Base-by-base conservation (phyloP, 2,113 vertebrate genomes). In the Picathartes gymnocephalus region DNA sequence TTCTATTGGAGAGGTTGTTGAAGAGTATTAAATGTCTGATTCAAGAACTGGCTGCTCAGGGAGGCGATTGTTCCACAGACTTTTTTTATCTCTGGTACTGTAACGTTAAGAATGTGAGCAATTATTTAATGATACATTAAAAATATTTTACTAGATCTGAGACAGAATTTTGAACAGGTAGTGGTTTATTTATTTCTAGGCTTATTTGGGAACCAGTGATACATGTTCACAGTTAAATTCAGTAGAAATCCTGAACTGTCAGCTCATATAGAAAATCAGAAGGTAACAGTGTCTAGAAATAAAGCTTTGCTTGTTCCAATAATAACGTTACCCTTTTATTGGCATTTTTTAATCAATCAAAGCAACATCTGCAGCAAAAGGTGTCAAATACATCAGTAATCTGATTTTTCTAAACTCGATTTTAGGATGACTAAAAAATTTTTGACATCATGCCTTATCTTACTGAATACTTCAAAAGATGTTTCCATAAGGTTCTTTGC, bases 11-110 rank as follows among this genome's bases (percentile, higher is more conserved):
- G 40, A 83, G 48, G 17, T 57, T 83, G 48, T 62, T 99, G 92
- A 98, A 99, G 8, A 98, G 97, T 80, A 98, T 98, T 50, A 98
- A 99, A 96, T 98, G 98, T 92, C 92, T 99, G 68, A 98, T 99
- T 88, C 97, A 98, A 92, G 98, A 99, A 92, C 98, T 99, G 71
- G 98, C 98, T 48, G 98, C 98, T 19, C 98, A 98, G 88, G 98
- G 98, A 27, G 98, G 98, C 2, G 98, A 99, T 92, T 99, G 98
- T 96, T 98, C 98, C 45, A 95, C 98, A 95, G 98, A 98, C 3
- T 98, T 98, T 98, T 98, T 96, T 98, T 99, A 84, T 99, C 98
- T 10, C 99, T 98, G 97, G 99, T 99, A 94, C 37, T 33, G 51
- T 22, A 69, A 47, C 18, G 18, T 70, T 25, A 54, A 31, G 30